phyloP scores from a whole-genome alignment of 2,113 vertebrate genomes.

The Myotis brandtii region DNA sequence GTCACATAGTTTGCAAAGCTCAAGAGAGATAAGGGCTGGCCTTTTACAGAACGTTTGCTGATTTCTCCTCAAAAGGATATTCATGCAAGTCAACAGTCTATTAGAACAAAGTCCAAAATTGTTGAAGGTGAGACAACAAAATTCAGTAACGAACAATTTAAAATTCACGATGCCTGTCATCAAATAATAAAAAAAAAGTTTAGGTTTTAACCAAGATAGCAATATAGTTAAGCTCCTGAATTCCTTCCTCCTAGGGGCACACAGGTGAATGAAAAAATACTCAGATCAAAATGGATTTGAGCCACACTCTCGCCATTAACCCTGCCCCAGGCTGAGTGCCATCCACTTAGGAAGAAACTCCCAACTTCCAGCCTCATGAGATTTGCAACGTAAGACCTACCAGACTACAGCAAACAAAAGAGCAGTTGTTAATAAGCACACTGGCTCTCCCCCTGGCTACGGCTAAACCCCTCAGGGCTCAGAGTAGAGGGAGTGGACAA shows the following conservation, averaged over 20 bases:
- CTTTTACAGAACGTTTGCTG: neutral
- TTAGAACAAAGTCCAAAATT: neutral
- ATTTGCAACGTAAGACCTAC: neutral
- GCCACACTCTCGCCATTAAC: neutral
- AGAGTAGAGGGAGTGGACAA: neutral
- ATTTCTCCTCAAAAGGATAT: neutral
- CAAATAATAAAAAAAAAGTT: neutral
- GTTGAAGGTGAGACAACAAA: neutral
- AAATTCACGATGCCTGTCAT: neutral
- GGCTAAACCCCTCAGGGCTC: neutral
- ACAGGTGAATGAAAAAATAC: neutral
- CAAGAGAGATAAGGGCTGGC: neutral
- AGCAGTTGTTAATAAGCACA: neutral
- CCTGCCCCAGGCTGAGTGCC: neutral
- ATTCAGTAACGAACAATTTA: neutral
- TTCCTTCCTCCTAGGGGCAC: neutral
- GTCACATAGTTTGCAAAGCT: neutral
- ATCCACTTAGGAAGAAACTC: neutral
- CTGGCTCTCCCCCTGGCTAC: neutral
- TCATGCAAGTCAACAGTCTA: neutral
- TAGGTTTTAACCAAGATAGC: neutral
- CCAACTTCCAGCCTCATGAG: neutral
- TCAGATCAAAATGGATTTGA: neutral
- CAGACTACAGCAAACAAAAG: neutral
- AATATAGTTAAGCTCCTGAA: neutral